Evolutionary conservation across 1,140 invertebrate species (phyloP).

Genomic region (Nixonia krombeini): DNA sequence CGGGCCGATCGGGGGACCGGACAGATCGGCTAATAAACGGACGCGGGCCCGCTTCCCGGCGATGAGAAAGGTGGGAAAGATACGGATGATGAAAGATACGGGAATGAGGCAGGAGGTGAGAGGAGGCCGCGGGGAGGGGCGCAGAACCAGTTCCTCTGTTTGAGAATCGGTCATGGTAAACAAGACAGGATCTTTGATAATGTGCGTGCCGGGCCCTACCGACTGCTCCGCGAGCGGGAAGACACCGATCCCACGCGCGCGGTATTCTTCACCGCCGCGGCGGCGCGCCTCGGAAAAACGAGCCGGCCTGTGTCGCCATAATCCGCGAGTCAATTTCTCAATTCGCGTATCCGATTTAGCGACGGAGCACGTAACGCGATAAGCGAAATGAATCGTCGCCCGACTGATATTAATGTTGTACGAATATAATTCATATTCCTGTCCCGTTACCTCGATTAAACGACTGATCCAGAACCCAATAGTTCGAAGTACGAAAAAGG

Average conservation of each 20-base stretch:
- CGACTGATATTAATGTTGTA: too few species aligned
- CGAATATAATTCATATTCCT: too few species aligned
- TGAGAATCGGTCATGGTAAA: slow-evolving; percentile 35
- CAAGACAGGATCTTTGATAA: slow-evolving; percentile 45
- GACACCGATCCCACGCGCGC: slow-evolving; percentile 13
- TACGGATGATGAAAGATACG: slow-evolving; percentile 15
- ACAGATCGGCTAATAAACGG: slow-evolving; percentile 22
- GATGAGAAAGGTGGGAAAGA: slow-evolving; percentile 12
- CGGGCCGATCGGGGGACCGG: slow-evolving; percentile 4
- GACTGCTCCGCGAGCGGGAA: slow-evolving; percentile 44
- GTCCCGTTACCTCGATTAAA: too few species aligned
- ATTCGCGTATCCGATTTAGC: slow-evolving; percentile 6
- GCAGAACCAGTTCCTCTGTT: slow-evolving; percentile 41
- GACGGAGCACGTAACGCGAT: too few species aligned
- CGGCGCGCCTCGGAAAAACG: slow-evolving; percentile 5
- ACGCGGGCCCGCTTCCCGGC: slow-evolving; percentile 3
- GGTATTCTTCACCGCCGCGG: slow-evolving; percentile 17
- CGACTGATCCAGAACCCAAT: too few species aligned
- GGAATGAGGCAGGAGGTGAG: slow-evolving; percentile 14
- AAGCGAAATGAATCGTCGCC: too few species aligned
- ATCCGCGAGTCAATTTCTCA: slow-evolving; percentile 15
- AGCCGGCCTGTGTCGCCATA: slow-evolving; percentile 14
- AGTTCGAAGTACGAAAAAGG: too few species aligned
- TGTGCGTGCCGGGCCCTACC: slow-evolving; percentile 26
- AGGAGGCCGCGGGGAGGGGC: slow-evolving; percentile 6